Conservation (phyloP, 2,888 invertebrate species). For the Conus canariensis region DNA sequence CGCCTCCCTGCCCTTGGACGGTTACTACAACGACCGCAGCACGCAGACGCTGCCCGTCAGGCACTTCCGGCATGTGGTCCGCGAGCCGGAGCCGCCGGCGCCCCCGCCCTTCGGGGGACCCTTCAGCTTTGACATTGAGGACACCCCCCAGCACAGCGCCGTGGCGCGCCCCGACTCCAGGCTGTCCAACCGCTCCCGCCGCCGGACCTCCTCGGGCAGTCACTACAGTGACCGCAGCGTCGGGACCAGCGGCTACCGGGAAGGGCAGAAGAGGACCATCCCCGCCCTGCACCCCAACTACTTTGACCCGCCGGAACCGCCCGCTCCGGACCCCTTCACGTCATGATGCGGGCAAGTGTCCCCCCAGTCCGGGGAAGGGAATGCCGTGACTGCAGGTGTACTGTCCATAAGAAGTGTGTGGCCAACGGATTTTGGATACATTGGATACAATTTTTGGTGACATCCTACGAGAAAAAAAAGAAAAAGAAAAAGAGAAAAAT, state of each 20-base stretch:
- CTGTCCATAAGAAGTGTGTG: no score
- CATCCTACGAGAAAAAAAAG: no score
- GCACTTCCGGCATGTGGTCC: conserved; percentile 42
- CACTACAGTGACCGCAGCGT: conserved; percentile 42
- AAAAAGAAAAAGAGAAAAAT: no score
- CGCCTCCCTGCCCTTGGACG: conserved; percentile 32
- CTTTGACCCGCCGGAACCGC: conserved; percentile 43
- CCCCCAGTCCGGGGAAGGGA: not conserved
- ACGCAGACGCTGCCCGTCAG: conserved; percentile 50
- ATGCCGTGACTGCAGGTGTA: not conserved
- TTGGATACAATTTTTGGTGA: no score
- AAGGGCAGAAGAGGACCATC: conserved; percentile 46
- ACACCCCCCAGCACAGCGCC: not conserved
- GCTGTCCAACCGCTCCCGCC: conserved; percentile 38
- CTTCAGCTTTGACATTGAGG: conserved; percentile 30
- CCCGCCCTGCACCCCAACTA: conserved; percentile 53
- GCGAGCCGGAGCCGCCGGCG: conserved; percentile 37
- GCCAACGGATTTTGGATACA: no score
- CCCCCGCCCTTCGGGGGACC: conserved; percentile 26
- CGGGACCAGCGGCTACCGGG: conserved; percentile 25
- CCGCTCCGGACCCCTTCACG: conserved; percentile 29
- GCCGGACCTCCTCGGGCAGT: conserved; percentile 41
- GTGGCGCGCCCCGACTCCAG: conserved; percentile 25
- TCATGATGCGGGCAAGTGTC: not conserved
- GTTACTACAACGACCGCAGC: conserved; percentile 50